phyloP scores from a whole-genome alignment of 1,140 invertebrate genomes.

The Chironomus striatipennis region DNA sequence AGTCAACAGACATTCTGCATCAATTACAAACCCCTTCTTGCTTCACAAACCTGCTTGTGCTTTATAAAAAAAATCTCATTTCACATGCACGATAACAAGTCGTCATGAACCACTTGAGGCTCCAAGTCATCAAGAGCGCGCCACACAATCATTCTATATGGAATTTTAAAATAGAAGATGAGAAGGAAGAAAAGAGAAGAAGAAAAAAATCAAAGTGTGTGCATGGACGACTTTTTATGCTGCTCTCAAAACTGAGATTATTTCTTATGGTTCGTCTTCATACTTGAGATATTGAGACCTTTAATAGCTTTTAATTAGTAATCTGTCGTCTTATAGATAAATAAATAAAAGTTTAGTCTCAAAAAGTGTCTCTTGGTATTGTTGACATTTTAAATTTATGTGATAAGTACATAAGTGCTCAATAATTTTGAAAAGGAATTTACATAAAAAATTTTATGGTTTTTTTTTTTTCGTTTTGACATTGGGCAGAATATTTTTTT shows the following conservation, averaged over 20 bases:
- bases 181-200: not conserved
- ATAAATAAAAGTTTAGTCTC: not conserved
- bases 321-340: constrained; percentile 22
- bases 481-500: not conserved
- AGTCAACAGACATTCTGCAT: no score
- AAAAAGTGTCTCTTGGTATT: not conserved
- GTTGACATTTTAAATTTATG: not conserved
- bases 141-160: not conserved
- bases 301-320: constrained; percentile 19
- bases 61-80: not conserved
- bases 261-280: no score
- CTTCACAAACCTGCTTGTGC: not conserved
- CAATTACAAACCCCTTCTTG: no score
- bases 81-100: constrained; percentile 12
- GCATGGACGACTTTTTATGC: no score
- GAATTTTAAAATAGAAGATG: not conserved
- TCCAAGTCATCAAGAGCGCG: not conserved
- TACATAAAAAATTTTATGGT: not conserved
- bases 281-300: not conserved
- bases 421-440: no score
- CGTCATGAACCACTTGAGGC: constrained; percentile 11
- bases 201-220: not conserved
- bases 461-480: no score
- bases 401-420: no score
- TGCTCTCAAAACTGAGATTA: no score